Percentiles rank a stretch among this genome's conserved stretches.
These are phyloP conservation scores for Limnothrissa miodon DNA, from an alignment of 2,113 vertebrate genomes.

Conservation along the genomic window DNA sequence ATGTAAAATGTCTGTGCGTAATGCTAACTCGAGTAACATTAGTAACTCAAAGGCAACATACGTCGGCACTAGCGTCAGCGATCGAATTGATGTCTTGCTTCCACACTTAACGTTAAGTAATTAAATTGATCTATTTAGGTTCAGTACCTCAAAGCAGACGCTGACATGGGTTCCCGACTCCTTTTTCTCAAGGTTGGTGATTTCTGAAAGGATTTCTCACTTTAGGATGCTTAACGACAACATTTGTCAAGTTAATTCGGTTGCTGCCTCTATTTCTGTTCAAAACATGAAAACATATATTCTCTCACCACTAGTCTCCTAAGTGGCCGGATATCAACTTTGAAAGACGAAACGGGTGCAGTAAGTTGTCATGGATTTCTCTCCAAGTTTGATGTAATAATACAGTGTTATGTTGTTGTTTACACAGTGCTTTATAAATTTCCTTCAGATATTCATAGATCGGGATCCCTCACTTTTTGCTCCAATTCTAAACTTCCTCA, in stretches of 20 bases:
- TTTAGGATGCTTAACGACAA: too few relatives aligned
- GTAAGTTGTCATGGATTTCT: slow-evolving; percentile 64
- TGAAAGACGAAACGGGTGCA: slow-evolving; percentile 89
- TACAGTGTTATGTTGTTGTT: background rate
- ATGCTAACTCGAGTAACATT: too few relatives aligned
- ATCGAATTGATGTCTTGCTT: too few relatives aligned
- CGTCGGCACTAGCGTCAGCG: too few relatives aligned
- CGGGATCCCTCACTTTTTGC: slow-evolving; percentile 85
- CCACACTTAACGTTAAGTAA: too few relatives aligned
- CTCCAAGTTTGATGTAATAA: too few relatives aligned
- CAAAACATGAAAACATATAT: too few relatives aligned
- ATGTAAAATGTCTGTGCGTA: too few relatives aligned
- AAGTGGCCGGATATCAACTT: slow-evolving; percentile 85
- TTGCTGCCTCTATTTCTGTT: background rate
- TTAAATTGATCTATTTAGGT: slow-evolving; percentile 49
- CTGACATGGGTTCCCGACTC: slow-evolving; percentile 91
- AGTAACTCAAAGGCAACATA: too few relatives aligned
- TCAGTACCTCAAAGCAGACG: slow-evolving; percentile 87
- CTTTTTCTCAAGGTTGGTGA: slow-evolving; percentile 85
- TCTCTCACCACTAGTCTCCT: slow-evolving; percentile 71
- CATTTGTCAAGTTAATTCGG: too few relatives aligned
- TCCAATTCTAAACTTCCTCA: slow-evolving; percentile 86
- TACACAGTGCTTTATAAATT: background rate
- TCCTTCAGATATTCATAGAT: slow-evolving; percentile 85
- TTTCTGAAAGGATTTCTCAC: background rate